Percentiles rank a stretch among this genome's conserved stretches.
phyloP scores from a whole-genome alignment of 2,888 invertebrate species.

The Megaustenia siamemsis region DNA sequence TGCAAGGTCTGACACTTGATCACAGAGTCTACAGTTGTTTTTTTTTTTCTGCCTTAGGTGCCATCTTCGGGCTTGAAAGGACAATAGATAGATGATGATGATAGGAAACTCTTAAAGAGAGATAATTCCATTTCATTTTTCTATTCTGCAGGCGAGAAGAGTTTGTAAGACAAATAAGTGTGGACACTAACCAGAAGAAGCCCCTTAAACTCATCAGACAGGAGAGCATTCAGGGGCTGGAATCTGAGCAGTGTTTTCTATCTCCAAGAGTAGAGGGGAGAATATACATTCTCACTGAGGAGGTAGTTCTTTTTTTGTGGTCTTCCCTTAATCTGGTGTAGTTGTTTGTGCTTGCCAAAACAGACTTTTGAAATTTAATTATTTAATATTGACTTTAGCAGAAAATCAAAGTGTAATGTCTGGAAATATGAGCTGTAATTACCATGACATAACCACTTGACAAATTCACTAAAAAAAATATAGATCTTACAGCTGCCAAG shows the following conservation, averaged over 20 bases:
- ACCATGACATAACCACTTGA: no score
- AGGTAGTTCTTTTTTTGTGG: conserved; percentile 82
- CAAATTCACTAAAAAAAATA: no score
- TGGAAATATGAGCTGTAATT: no score
- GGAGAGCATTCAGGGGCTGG: conserved; percentile 86
- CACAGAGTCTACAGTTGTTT: no score
- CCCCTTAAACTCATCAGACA: conserved; percentile 68
- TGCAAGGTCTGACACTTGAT: no score
- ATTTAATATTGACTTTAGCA: background rate
- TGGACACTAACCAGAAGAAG: conserved; percentile 49
- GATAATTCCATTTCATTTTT: no score
- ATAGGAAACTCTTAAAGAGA: no score
- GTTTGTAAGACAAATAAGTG: conserved; percentile 61
- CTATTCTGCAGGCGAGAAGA: conserved; percentile 64
- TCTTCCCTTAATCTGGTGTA: background rate
- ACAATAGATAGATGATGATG: no score
- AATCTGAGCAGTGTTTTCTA: conserved; percentile 89
- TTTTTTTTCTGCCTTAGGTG: no score
- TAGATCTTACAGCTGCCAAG: no score
- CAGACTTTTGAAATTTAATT: background rate
- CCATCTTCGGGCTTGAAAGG: no score
- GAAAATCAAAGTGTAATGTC: no score
- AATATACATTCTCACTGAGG: conserved; percentile 87
- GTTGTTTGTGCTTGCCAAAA: background rate
- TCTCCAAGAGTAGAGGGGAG: conserved; percentile 90